Evolutionary conservation across 2,888 invertebrate species (phyloP).

Genomic region (Pecten maximus): DNA sequence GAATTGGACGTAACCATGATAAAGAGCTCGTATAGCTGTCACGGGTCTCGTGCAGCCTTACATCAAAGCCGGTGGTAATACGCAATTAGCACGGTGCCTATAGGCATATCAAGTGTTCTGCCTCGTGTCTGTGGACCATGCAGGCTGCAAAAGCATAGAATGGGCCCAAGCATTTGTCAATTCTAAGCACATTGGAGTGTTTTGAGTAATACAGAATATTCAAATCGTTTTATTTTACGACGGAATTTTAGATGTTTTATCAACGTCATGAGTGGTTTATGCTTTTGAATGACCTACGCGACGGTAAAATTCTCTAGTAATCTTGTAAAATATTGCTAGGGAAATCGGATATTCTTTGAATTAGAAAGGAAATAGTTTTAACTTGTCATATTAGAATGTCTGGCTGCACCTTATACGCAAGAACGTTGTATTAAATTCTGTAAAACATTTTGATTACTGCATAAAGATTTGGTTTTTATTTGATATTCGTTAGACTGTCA

Average conservation of each 20-base stretch:
- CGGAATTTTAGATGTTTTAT: background rate
- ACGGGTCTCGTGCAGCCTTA: background rate
- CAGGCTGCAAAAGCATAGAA: background rate
- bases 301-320: background rate
- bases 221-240: background rate
- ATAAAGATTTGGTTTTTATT: slow-evolving; percentile 8
- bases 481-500: background rate
- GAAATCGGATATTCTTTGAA: background rate
- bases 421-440: background rate
- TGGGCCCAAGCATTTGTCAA: background rate
- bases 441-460: background rate
- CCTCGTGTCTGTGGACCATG: background rate
- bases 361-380: background rate
- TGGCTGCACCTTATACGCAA: background rate
- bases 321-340: background rate
- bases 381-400: slow-evolving; percentile 3
- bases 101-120: slow-evolving; percentile 5
- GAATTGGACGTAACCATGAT: slow-evolving; percentile 12
- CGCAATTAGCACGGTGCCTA: background rate
- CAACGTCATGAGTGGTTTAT: slow-evolving; percentile 7
- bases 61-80: background rate
- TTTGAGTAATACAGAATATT: background rate
- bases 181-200: slow-evolving; percentile 15
- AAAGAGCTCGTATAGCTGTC: slow-evolving; percentile 26
- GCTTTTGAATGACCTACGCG: slow-evolving; percentile 19